Percentiles rank a stretch among this genome's conserved stretches.
phyloP scores from a whole-genome alignment of 1,140 invertebrate species.

The Saccostrea cuccullata region DNA sequence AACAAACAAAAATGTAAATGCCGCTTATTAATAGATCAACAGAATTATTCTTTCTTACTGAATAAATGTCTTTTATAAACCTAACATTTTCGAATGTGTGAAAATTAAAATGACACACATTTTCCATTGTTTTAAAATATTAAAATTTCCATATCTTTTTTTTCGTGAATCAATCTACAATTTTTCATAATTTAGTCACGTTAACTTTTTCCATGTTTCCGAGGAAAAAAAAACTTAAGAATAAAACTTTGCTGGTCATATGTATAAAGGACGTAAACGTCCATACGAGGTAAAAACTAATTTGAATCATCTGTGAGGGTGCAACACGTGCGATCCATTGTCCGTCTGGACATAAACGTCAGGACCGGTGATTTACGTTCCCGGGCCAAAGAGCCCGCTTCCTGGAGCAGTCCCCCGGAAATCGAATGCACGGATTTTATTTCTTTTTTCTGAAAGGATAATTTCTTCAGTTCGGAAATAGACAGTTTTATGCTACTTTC shows the following conservation, averaged over 20 bases:
- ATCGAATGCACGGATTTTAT: slow-evolving; percentile 37
- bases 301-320: slow-evolving; percentile 27
- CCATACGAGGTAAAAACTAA: background rate
- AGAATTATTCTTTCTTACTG: background rate
- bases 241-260: background rate
- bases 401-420: slow-evolving; percentile 3
- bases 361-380: background rate
- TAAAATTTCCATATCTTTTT: no score
- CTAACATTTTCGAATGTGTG: no score
- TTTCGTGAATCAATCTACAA: no score
- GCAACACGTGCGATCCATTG: slow-evolving; percentile 29
- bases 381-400: slow-evolving; percentile 12
- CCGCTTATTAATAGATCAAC: background rate
- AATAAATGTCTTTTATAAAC: no score
- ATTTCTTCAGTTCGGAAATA: slow-evolving; percentile 37
- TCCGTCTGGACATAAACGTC: slow-evolving; percentile 30
- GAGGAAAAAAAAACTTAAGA: background rate
- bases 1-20: background rate
- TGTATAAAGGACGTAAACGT: background rate
- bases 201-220: no score
- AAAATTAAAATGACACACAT: no score
- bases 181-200: no score
- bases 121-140: no score
- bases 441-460: slow-evolving; percentile 34
- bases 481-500: slow-evolving; percentile 31